Conservation (phyloP, 1,140 invertebrate species). For the Vanessa tameamea region DNA sequence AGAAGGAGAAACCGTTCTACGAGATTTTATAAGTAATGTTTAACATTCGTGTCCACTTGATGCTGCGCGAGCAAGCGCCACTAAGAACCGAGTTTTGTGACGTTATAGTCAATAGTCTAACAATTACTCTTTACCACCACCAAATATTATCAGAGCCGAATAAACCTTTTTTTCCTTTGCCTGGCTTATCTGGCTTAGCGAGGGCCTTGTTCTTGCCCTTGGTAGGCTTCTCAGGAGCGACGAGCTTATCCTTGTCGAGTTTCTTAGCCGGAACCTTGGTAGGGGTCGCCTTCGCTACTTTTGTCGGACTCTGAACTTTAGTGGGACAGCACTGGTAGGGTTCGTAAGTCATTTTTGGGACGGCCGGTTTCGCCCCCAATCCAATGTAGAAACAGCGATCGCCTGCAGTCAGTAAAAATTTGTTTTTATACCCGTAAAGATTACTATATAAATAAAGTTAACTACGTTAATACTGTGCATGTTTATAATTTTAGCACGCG, state of each 20-base stretch:
- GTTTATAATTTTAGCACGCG: constrained; percentile 58
- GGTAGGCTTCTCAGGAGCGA: constrained; percentile 60
- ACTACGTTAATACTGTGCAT: constrained; percentile 76
- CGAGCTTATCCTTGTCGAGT: constrained; percentile 67
- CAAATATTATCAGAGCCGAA: constrained; percentile 88
- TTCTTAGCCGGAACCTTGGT: constrained; percentile 75
- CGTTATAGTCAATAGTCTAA: constrained; percentile 56
- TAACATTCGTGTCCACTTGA: constrained; percentile 77
- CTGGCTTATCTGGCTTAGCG: constrained; percentile 78
- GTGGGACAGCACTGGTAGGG: constrained; percentile 94
- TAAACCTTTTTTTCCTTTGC: constrained; percentile 89
- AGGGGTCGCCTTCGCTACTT: constrained; percentile 85
- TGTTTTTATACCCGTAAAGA: constrained; percentile 74
- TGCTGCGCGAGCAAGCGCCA: constrained; percentile 58
- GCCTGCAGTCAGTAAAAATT: constrained; percentile 86
- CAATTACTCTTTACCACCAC: constrained; percentile 82
- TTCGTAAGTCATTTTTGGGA: constrained; percentile 90
- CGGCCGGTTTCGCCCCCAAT: constrained; percentile 91
- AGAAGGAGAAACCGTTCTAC: constrained; percentile 41
- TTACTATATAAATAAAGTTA: constrained; percentile 64
- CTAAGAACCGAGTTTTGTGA: constrained; percentile 59
- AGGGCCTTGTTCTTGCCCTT: constrained; percentile 78
- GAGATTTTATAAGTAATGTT: constrained; percentile 29
- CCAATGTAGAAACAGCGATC: constrained; percentile 97
- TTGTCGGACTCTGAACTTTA: constrained; percentile 87